Evolutionary conservation across 2,113 vertebrate genomes (phyloP), one percentile per base, ranked within the genome.

Genomic region (Menidia beryllina): DNA sequence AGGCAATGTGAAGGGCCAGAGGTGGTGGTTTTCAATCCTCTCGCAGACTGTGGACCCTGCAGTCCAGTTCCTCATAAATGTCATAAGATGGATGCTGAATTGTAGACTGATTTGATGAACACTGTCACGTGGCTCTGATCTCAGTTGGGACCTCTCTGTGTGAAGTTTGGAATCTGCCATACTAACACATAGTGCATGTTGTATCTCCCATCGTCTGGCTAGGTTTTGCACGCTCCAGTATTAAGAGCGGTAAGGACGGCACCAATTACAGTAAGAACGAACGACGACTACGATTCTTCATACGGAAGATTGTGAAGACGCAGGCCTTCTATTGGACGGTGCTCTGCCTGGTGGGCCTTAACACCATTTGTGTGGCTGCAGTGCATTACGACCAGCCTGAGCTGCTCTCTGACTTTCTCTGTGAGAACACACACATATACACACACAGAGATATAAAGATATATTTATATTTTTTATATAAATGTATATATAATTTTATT

Each of bases 241-340:
- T 97, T 75, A 97, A 96, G 92, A 95, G 91, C 71, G 93, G 94
- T 50, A 95, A 94, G 83, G 93, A 98, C 4, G 94, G 93, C 50
- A 83, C 95, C 8, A 91, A 88, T 72, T 95, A 96, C 82, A 94
- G 88, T 69, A 96, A 95, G 85, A 96, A 91, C 53, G 96, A 98
- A 86, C 92, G 95, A 4, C 93, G 95, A 2, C 53, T 98, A 80
- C 94, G 96, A 47, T 97, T 97, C 93, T 94, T 96, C 71, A 94
- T 98, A 89, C 95, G 96, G 45, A 96, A 96, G 85, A 94, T 96
- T 52, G 96, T 98, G 82, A 98, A 98, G 94, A 97, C 96, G 61
- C 96, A 97, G 93, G 94, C 95, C 56, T 98, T 98, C 90, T 98
- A 98, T 87, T 98, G 96, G 96, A 97, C 95, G 27, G 96, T 98